These are phyloP conservation scores for Halictus ligatus DNA, from an alignment of 2,888 invertebrate species.

Conservation along the genomic window DNA sequence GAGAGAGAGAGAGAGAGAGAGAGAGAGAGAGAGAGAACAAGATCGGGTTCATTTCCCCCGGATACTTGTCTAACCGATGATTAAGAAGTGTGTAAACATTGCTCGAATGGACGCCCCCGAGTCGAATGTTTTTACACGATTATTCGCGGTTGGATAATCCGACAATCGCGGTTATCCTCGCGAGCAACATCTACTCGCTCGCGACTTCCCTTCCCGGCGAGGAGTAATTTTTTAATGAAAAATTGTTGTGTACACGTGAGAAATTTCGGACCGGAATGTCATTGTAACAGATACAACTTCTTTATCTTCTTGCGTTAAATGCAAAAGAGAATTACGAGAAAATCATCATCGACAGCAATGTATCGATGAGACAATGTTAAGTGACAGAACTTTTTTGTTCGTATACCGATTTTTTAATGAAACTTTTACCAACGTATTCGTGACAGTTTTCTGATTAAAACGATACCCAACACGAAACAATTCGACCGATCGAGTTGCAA, in stretches of 20 bases:
- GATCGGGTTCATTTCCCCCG: slow-evolving; percentile 50
- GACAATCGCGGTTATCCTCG: slow-evolving; percentile 1
- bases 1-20: background rate
- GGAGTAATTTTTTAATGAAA: background rate
- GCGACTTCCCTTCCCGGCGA: background rate
- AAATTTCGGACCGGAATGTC: no score
- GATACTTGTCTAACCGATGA: slow-evolving; percentile 50
- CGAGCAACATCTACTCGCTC: background rate
- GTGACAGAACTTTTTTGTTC: background rate
- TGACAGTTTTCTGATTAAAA: no score
- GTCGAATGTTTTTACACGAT: slow-evolving; percentile 42
- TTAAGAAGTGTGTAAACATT: slow-evolving; percentile 45
- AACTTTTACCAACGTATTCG: no score
- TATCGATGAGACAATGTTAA: background rate
- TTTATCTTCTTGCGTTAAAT: no score
- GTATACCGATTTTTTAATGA: background rate
- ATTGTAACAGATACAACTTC: no score
- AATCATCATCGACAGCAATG: background rate
- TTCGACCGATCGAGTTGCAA: no score
- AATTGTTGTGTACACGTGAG: no score
- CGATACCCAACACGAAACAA: no score
- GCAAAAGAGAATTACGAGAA: no score
- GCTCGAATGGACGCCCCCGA: slow-evolving; percentile 18
- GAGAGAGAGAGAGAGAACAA: no score
- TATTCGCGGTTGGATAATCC: slow-evolving; percentile 15